Base-by-base conservation (phyloP, 1,140 invertebrate species). In the Glossosoma conforme region DNA sequence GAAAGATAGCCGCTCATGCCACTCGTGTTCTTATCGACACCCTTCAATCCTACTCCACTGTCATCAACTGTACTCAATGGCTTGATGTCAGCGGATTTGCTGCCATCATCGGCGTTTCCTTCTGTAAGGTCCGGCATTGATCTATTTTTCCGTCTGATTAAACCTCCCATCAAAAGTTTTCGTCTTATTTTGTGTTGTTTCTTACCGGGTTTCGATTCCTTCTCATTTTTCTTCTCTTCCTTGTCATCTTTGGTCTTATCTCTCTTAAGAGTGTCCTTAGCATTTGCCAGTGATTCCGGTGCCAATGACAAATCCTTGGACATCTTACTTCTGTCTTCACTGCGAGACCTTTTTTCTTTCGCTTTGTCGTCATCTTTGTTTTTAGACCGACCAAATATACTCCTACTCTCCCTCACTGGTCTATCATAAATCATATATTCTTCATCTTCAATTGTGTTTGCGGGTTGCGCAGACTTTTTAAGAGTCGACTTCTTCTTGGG, bases 41-140 rank as follows among this genome's bases (percentile, higher is more conserved):
- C 67, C 64, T 80, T 84, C n/a, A 84, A 65, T 1, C 84, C 84
- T 1, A 89, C 76, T 43, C 70, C 80, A 15, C 82, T 85, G 68
- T 90, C 86, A 68, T 89, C 87, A 15, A 87, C 78, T 0, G 84
- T 83, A 38, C 77, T 77, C 21, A 79, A 68, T 0, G 75, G 73
- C 55, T 68, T 66, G 17, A 66, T 63, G 54, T 70, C 66, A 35
- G 58, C 44, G 38, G 65, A 35, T 56, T 75, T 66, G 37, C 59
- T 68, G 24, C 69, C 77, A 2, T 69, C 74, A 59, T 76, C 76
- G 13, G 67, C 69, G 51, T 85, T 81, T 1, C 77, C 79, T 64
- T 91, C 89, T 1, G 90, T 82, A 13, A 94, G 70, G 76, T 94
- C 91, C 1, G 91, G 91, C 86, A 94, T 89, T 48, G 89, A 92